Evolutionary conservation across 2,113 vertebrate genomes (phyloP), one percentile per base, ranked within the genome.

Genomic region (Passer domesticus): DNA sequence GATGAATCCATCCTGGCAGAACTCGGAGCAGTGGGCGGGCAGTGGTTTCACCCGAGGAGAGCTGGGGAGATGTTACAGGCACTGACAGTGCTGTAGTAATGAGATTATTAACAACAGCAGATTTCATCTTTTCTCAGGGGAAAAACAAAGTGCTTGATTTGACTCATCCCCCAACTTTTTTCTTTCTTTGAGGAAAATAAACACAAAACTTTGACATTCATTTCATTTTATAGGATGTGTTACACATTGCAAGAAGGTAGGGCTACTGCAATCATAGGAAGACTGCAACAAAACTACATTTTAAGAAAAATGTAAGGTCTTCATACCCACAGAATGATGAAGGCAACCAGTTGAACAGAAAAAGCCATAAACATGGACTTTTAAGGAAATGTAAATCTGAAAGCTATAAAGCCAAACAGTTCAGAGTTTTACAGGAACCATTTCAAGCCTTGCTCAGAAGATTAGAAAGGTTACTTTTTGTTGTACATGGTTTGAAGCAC

Each of bases 1-100:
- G 92, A 93, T 64, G 72, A 60, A 95, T 92, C 56, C 10, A 52
- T 59, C 88, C 83, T 96, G 93, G 90, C 95, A 96, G 90, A 90
- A 77, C 60, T 68, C 14, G 5, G n/a, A 81, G 83, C 50, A 86
- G 56, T 19, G 75, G 85, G 82, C 0, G 8, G 70, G 58, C 60
- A 87, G 83, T 4, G 23, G 68, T 23, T 90, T 58, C 87, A 88
- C 33, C 50, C 52, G 16, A 52, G 63, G 94, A 92, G 93, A 75
- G 79, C 82, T 66, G 88, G 43, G 63, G 79, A 86, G 79, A 88
- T 89, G 79, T 83, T 68, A 83, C 60, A 70, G 7, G 39, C 85
- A 68, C 59, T 90, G 79, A 86, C 85, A 83, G 82, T 47, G 47
- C 68, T 67, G 52, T 72, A 93, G 39, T 83, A 96, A 91, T 77